Conservation (phyloP, 2,888 invertebrate genomes). For the Hermaeophaga mercurialis region DNA sequence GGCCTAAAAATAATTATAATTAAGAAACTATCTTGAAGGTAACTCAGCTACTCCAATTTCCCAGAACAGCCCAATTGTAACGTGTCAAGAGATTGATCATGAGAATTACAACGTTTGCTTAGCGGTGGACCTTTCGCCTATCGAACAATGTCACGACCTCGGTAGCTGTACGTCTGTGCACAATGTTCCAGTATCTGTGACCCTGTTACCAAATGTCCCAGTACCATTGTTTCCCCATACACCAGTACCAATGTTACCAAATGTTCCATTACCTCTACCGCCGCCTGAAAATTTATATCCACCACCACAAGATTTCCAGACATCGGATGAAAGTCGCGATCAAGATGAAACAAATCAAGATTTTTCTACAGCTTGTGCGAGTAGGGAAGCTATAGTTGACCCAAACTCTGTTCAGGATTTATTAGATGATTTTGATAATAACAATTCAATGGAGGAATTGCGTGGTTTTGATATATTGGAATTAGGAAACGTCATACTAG, state of each 20-base stretch:
- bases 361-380: conserved; percentile 44
- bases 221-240: background rate
- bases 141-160: background rate
- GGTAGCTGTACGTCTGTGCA: background rate
- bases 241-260: background rate
- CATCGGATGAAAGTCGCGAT: background rate
- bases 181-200: background rate
- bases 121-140: background rate
- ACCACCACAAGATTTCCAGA: background rate
- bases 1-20: too few species aligned
- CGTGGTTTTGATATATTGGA: conserved; percentile 20
- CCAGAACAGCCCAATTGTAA: background rate
- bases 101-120: background rate
- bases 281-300: too few species aligned
- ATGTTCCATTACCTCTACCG: background rate
- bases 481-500: conserved; percentile 17
- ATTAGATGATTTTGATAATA: conserved; percentile 50
- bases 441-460: conserved; percentile 29
- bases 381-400: conserved; percentile 54
- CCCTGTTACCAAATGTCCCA: background rate
- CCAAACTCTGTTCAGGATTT: conserved; percentile 53
- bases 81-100: background rate
- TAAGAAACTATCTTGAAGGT: conserved; percentile 1
- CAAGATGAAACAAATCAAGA: background rate
- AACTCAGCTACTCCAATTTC: background rate